These are phyloP conservation scores for Sinopyrophorus schimmeli DNA, from an alignment of 2,888 invertebrate species.

Conservation along the genomic window DNA sequence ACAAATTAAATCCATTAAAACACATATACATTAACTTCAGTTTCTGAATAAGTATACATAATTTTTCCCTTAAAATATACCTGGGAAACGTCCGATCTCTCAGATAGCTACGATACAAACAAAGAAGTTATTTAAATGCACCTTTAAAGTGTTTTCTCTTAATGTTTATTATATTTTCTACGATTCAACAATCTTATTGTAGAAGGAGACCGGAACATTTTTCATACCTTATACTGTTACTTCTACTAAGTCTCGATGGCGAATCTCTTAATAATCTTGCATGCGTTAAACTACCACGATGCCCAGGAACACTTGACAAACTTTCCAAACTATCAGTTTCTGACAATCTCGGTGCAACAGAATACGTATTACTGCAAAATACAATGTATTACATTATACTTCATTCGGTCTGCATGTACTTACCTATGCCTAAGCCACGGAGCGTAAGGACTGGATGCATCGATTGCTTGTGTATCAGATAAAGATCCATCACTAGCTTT, in stretches of 20 bases:
- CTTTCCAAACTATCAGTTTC: constrained; percentile 90
- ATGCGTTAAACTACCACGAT: constrained; percentile 74
- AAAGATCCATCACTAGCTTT: constrained; percentile 75
- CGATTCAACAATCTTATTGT: too few species aligned
- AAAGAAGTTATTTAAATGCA: constrained; percentile 41
- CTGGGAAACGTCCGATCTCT: constrained; percentile 93
- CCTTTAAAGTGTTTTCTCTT: too few species aligned
- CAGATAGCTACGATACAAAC: constrained; percentile 71
- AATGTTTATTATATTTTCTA: too few species aligned
- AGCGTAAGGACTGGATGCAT: constrained; percentile 80
- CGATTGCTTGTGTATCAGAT: constrained; percentile 83
- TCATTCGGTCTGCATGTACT: not conserved
- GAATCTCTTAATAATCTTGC: constrained; percentile 68
- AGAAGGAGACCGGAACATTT: too few species aligned
- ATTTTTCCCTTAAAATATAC: constrained; percentile 59
- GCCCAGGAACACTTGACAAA: constrained; percentile 62
- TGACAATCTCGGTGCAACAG: constrained; percentile 75
- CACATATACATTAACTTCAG: constrained; percentile 29
- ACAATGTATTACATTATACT: not conserved
- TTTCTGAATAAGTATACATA: constrained; percentile 13
- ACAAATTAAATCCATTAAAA: too few species aligned
- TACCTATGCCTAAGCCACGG: constrained; percentile 87
- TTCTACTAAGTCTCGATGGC: constrained; percentile 78
- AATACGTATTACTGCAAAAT: constrained; percentile 67
- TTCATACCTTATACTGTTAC: constrained; percentile 90